These are phyloP conservation scores for Eucriotettix oculatus DNA, from an alignment of 2,888 invertebrate genomes.

Conservation along the genomic window DNA sequence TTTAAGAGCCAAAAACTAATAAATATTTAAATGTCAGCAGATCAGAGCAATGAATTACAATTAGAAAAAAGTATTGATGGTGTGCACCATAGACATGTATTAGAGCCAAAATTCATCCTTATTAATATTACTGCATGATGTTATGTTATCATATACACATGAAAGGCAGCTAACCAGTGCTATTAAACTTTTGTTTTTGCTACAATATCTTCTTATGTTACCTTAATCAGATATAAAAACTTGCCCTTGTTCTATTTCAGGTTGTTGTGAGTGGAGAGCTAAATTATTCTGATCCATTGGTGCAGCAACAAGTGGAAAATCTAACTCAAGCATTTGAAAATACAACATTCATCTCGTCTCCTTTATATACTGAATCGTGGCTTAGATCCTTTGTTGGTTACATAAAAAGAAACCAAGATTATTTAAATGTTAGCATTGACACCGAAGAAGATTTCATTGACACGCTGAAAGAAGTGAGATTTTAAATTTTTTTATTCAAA, in stretches of 20 bases:
- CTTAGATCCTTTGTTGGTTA: slow-evolving; percentile 65
- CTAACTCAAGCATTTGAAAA: slow-evolving; percentile 62
- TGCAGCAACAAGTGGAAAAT: slow-evolving; percentile 63
- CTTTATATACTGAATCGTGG: slow-evolving; percentile 79
- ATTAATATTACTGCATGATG: too few relatives aligned
- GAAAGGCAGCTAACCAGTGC: too few relatives aligned
- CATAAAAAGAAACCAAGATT: slow-evolving; percentile 54
- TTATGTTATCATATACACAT: too few relatives aligned
- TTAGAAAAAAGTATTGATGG: too few relatives aligned
- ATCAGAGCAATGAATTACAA: too few relatives aligned
- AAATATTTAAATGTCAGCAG: too few relatives aligned
- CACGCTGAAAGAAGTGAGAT: slow-evolving; percentile 51
- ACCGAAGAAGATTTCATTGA: slow-evolving; percentile 56
- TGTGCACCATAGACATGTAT: too few relatives aligned
- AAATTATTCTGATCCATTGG: slow-evolving; percentile 61
- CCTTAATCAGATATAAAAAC: not conserved
- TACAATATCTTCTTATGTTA: not conserved
- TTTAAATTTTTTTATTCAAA: not conserved
- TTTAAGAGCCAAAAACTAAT: too few relatives aligned
- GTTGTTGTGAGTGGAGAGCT: slow-evolving; percentile 64
- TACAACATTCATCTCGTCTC: slow-evolving; percentile 54
- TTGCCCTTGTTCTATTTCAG: slow-evolving; percentile 28
- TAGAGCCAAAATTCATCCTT: too few relatives aligned
- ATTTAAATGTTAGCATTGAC: slow-evolving; percentile 57
- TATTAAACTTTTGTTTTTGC: too few relatives aligned